Evolutionary conservation across 2,113 vertebrate species (phyloP).

Genomic region (Morphnarchus princeps): DNA sequence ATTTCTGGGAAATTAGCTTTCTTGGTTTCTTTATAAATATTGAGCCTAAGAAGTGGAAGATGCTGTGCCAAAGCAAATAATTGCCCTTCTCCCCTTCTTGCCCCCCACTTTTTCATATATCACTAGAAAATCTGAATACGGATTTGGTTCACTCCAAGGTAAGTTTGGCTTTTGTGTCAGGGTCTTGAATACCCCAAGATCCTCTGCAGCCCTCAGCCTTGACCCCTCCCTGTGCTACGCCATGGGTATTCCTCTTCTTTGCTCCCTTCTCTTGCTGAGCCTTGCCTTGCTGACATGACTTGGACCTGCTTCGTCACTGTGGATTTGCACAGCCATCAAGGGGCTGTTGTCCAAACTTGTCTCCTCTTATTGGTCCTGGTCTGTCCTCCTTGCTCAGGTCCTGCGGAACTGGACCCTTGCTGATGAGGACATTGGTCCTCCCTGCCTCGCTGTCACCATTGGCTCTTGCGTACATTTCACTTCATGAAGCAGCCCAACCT

Average conservation of each 20-base stretch:
- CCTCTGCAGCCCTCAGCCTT: not conserved
- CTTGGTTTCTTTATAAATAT: not conserved
- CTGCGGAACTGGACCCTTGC: not conserved
- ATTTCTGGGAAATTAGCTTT: not conserved
- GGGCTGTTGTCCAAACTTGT: not conserved
- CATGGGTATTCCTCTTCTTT: not conserved
- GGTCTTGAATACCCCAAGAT: not conserved
- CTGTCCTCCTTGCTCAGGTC: not conserved
- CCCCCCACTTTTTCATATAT: not conserved
- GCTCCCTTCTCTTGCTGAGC: not conserved
- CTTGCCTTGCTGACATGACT: not conserved
- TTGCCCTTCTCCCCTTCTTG: not conserved
- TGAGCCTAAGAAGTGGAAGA: not conserved
- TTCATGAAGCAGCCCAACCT: not conserved
- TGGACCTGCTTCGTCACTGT: not conserved
- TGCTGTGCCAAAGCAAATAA: not conserved
- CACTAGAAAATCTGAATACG: not conserved
- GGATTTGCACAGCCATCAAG: rapidly evolving
- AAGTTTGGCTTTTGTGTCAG: not conserved
- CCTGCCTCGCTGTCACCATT: rapidly evolving
- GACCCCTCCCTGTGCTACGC: rapidly evolving
- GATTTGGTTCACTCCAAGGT: not conserved
- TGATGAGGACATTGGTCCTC: not conserved
- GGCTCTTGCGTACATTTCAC: not conserved
- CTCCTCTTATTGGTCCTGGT: not conserved